Conservation (phyloP, 2,797 vertebrate species). For the Ispidina lecontei region DNA sequence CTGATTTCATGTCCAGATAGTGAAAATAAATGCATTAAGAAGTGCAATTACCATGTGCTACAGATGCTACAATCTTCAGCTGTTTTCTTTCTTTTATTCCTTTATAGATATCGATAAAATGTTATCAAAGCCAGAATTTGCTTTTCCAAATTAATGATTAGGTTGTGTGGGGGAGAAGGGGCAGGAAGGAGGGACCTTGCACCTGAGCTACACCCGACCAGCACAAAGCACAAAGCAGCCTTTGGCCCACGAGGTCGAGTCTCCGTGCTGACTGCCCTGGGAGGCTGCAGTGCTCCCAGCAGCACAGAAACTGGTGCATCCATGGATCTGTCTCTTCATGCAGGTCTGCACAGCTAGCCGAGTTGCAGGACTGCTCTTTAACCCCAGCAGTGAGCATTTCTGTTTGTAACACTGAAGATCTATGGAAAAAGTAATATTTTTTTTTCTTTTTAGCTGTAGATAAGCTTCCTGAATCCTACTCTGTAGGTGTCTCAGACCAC, state of each 20-base stretch:
- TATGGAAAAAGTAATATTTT: not conserved
- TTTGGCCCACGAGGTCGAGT: not conserved
- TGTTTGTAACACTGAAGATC: not conserved
- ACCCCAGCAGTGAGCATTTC: not conserved
- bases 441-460: not conserved
- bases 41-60: not conserved
- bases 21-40: not conserved
- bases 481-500: not conserved
- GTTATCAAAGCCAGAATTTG: not conserved
- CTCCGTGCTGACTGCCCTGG: not conserved
- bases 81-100: not conserved
- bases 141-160: not conserved
- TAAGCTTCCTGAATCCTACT: not conserved
- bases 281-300: not conserved
- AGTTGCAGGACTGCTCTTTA: conserved; percentile 1
- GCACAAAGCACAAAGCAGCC: not conserved
- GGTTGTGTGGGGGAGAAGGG: not conserved
- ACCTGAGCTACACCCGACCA: not conserved
- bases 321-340: not conserved
- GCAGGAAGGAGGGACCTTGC: not conserved
- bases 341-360: not conserved
- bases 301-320: not conserved
- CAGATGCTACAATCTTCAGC: not conserved
- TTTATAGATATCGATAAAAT: not conserved
- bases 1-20: not conserved